Conservation (phyloP, 2,113 vertebrate genomes). For the Promerops cafer region DNA sequence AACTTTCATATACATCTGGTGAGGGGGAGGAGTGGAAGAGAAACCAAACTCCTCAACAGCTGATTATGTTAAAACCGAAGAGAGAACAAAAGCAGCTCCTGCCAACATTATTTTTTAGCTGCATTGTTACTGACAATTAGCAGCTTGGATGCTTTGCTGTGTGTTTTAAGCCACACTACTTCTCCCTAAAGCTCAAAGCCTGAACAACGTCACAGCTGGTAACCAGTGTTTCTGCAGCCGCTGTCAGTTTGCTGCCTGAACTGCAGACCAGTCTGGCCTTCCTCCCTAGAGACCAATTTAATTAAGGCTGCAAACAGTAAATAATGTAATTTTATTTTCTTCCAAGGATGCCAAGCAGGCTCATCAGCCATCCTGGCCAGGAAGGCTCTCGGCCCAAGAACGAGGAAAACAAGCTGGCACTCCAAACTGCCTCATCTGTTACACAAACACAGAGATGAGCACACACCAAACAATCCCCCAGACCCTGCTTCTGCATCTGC, state of each 20-base stretch:
- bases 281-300: conserved; percentile 13
- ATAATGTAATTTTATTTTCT: conserved; percentile 55
- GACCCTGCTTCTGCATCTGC: not conserved
- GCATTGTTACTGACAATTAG: not conserved
- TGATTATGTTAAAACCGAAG: not conserved
- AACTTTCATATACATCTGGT: not conserved
- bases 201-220: conserved; percentile 40
- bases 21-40: not conserved
- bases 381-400: conserved; percentile 34
- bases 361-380: conserved; percentile 36
- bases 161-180: not conserved
- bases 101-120: not conserved
- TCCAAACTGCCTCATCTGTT: not conserved
- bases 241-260: conserved; percentile 42
- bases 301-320: conserved; percentile 58
- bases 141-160: not conserved
- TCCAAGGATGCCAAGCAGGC: conserved; percentile 47
- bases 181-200: conserved; percentile 27
- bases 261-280: conserved; percentile 27
- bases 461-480: not conserved
- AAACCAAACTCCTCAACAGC: not conserved
- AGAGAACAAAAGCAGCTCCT: not conserved
- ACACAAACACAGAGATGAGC: not conserved
- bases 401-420: not conserved
- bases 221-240: conserved; percentile 56